Percentiles rank a stretch among this genome's conserved stretches.
Conservation (phyloP, 2,888 invertebrate species). For the Halictus quadricinctus region DNA sequence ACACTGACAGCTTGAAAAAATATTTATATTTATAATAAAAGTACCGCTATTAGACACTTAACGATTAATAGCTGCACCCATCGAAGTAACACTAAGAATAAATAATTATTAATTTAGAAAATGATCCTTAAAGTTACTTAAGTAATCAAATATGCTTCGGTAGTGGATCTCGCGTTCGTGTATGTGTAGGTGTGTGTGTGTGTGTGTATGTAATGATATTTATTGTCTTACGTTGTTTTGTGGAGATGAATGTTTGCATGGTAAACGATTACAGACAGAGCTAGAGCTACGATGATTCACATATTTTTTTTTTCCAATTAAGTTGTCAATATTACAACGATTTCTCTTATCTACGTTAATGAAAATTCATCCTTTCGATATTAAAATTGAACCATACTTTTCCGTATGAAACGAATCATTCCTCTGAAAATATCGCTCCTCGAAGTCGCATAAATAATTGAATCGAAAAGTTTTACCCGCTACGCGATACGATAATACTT, state of each 20-base stretch:
- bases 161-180: slow-evolving; percentile 2
- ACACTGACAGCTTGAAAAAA: slow-evolving; percentile 25
- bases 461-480: background rate
- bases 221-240: slow-evolving; percentile 51
- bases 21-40: slow-evolving; percentile 26
- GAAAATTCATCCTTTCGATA: slow-evolving; percentile 27
- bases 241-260: slow-evolving; percentile 18
- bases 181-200: slow-evolving; percentile 2
- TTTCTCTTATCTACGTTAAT: slow-evolving; percentile 20
- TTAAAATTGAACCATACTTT: slow-evolving; percentile 47
- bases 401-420: slow-evolving; percentile 19
- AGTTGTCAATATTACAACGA: slow-evolving; percentile 6
- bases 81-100: slow-evolving; percentile 41
- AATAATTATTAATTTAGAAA: slow-evolving; percentile 39
- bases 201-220: slow-evolving; percentile 25
- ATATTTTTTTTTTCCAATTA: background rate
- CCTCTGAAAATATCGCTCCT: background rate
- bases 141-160: slow-evolving; percentile 18
- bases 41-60: slow-evolving; percentile 24
- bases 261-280: slow-evolving; percentile 24
- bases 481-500: background rate
- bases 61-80: slow-evolving; percentile 34
- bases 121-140: slow-evolving; percentile 25
- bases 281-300: slow-evolving; percentile 9
- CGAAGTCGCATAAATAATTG: slow-evolving; percentile 30